phyloP scores from a whole-genome alignment of 2,797 vertebrate genomes.

The Diceros bicornis region DNA sequence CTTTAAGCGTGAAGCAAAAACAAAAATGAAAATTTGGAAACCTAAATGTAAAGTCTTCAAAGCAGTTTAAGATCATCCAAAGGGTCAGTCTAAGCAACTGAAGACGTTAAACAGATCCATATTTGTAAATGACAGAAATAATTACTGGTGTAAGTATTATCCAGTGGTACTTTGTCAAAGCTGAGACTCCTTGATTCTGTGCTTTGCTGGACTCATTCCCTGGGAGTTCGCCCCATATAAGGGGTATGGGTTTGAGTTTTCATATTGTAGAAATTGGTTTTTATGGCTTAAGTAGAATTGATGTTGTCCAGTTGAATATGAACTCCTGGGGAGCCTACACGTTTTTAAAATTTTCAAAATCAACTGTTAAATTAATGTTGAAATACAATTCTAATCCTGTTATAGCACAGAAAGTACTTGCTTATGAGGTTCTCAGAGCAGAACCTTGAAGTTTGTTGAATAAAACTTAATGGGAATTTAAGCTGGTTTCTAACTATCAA shows the following conservation, averaged over 20 bases:
- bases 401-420: conserved; percentile 11
- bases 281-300: conserved; percentile 46
- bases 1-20: conserved; percentile 52
- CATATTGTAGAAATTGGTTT: conserved; percentile 22
- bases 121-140: conserved; percentile 58
- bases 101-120: conserved; percentile 48
- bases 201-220: background rate
- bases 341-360: conserved; percentile 58
- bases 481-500: conserved; percentile 59
- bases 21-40: background rate
- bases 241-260: background rate
- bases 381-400: conserved; percentile 45
- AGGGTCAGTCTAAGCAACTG: conserved; percentile 38
- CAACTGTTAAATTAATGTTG: conserved; percentile 33
- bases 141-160: conserved; percentile 3
- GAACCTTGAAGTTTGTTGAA: conserved; percentile 53
- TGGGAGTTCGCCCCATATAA: background rate
- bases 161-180: conserved; percentile 7
- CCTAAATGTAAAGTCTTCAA: conserved; percentile 50
- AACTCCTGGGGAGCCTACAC: conserved; percentile 35
- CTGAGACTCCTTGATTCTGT: background rate
- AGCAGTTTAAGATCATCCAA: conserved; percentile 36
- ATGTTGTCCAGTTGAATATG: conserved; percentile 37
- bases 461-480: conserved; percentile 60
- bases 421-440: background rate